Percentiles rank a stretch among this genome's conserved stretches.
phyloP scores from a whole-genome alignment of 1,140 invertebrate genomes.

The Solenopsis fugax region DNA sequence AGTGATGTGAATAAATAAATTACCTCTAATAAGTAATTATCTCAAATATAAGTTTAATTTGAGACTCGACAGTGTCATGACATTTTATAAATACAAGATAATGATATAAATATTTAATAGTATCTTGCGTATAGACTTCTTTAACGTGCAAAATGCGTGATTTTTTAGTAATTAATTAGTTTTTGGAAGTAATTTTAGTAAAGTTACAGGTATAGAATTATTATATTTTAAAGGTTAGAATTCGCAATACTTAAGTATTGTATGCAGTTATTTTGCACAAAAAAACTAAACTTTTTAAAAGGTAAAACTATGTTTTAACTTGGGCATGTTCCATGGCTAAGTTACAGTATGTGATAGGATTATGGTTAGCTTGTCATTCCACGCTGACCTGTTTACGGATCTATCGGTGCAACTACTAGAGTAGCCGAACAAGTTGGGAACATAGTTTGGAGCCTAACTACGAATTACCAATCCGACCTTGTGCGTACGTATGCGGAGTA shows the following conservation, averaged over 20 bases:
- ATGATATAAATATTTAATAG: not conserved
- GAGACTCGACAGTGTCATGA: not conserved
- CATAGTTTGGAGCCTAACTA: conserved; percentile 64
- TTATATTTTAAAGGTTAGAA: not conserved
- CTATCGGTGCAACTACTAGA: conserved; percentile 61
- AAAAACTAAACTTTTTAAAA: not conserved
- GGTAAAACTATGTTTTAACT: not conserved
- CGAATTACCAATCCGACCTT: conserved; percentile 69
- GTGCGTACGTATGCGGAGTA: conserved; percentile 42
- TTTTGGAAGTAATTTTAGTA: not conserved
- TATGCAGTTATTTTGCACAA: not conserved
- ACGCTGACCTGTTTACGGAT: conserved; percentile 48
- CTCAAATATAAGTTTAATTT: too few relatives aligned
- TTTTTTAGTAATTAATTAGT: not conserved
- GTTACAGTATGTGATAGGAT: conserved; percentile 64
- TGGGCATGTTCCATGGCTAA: conserved; percentile 10
- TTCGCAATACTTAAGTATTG: not conserved
- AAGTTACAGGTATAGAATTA: not conserved
- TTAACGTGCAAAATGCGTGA: not conserved
- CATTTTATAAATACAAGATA: conserved; percentile 1
- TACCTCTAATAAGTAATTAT: conserved; percentile 21
- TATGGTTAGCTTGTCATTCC: conserved; percentile 69
- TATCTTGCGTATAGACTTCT: not conserved
- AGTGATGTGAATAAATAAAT: not conserved
- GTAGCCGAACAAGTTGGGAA: conserved; percentile 68